A percentile compares a stretch with the other conserved stretches of the same genome.
Evolutionary conservation across 1,140 invertebrate genomes (phyloP).

Genomic region (Arctopsyche grandis): DNA sequence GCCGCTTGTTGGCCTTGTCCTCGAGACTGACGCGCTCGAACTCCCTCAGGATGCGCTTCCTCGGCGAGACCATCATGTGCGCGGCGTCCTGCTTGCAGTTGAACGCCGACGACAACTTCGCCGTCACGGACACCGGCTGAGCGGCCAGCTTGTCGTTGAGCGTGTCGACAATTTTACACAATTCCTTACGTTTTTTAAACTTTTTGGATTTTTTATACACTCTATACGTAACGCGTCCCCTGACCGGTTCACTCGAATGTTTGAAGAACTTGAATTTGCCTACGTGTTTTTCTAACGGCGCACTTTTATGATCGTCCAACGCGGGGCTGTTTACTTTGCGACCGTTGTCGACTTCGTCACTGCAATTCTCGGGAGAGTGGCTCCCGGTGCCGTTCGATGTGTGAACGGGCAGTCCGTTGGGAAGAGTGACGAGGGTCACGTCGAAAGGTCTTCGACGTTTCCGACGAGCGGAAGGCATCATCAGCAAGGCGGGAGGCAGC

Average conservation of each 20-base stretch:
- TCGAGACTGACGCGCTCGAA: slow-evolving; percentile 78
- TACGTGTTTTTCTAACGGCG: slow-evolving; percentile 59
- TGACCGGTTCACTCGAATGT: slow-evolving; percentile 64
- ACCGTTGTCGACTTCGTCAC: slow-evolving; percentile 60
- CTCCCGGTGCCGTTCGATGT: slow-evolving; percentile 58
- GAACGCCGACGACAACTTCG: slow-evolving; percentile 57
- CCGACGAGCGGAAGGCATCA: slow-evolving; percentile 60
- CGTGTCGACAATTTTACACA: slow-evolving; percentile 63
- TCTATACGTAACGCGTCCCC: slow-evolving; percentile 64
- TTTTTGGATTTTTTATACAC: slow-evolving; percentile 64
- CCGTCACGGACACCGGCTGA: slow-evolving; percentile 62
- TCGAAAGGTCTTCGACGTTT: slow-evolving; percentile 72
- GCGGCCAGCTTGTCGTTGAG: slow-evolving; percentile 63
- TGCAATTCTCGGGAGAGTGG: slow-evolving; percentile 52
- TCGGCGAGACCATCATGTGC: slow-evolving; percentile 72
- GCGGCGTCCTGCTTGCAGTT: slow-evolving; percentile 63
- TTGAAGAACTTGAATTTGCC: slow-evolving; percentile 64
- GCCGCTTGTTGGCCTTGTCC: slow-evolving; percentile 66
- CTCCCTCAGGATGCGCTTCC: slow-evolving; percentile 78
- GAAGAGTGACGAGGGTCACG: slow-evolving; percentile 57
- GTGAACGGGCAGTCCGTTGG: slow-evolving; percentile 51
- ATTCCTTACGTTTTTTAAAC: slow-evolving; percentile 58
- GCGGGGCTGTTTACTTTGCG: slow-evolving; percentile 50
- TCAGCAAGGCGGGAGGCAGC: slow-evolving; percentile 62
- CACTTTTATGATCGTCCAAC: slow-evolving; percentile 53